Conservation (phyloP, 2,888 invertebrate genomes). For the Brachyopa scutellaris region DNA sequence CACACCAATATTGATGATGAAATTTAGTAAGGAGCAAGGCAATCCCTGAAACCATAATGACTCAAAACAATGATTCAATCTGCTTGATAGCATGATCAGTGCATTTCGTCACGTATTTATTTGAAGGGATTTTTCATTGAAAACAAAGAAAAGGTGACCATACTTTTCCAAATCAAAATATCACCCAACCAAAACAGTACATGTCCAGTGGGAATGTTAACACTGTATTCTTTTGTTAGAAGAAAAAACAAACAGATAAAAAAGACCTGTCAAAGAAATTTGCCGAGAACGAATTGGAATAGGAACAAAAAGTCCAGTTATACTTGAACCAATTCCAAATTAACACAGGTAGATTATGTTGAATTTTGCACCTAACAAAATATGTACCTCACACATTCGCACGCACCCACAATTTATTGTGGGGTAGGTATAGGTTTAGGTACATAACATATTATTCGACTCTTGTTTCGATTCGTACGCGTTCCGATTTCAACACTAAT, state of each 20-base stretch:
- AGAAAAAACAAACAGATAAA: not conserved
- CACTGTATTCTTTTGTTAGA: conserved; percentile 18
- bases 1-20: not conserved
- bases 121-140: not conserved
- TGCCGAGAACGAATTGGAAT: not conserved
- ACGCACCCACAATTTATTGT: too few species aligned
- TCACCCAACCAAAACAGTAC: conserved; percentile 29
- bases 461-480: conserved; percentile 2
- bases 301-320: conserved; percentile 36
- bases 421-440: too few species aligned
- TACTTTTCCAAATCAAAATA: conserved; percentile 5
- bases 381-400: not conserved
- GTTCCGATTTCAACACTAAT: too few species aligned
- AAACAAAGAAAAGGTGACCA: not conserved
- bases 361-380: too few species aligned
- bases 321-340: not conserved
- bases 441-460: too few species aligned
- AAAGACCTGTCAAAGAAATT: not conserved
- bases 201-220: conserved; percentile 33
- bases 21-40: not conserved
- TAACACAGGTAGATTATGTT: not conserved
- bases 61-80: too few species aligned
- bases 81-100: not conserved
- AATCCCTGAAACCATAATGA: conserved; percentile 11
- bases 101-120: conserved; percentile 18